Percentiles rank a stretch among this genome's conserved stretches.
Evolutionary conservation across 2,797 vertebrate species (phyloP).

Genomic region (Cossypha caffra): DNA sequence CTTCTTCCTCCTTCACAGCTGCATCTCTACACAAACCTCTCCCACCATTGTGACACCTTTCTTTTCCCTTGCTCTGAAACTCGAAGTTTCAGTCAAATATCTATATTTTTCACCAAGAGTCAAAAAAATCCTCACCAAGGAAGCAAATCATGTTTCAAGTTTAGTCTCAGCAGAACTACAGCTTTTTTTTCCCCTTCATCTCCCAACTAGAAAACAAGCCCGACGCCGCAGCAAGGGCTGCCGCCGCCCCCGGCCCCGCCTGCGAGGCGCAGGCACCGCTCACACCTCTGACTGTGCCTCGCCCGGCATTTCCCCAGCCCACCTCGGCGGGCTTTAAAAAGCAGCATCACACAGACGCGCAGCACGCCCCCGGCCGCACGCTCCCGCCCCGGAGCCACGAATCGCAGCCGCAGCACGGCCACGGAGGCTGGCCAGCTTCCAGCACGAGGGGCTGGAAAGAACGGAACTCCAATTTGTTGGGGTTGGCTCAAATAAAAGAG

Average conservation of each 20-base stretch:
- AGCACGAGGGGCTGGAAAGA: neutral
- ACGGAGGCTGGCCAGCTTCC: neutral
- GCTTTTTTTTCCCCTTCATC: neutral
- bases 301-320: constrained; percentile 3
- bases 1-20: neutral
- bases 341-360: neutral
- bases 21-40: neutral
- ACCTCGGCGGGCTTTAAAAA: neutral
- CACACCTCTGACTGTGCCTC: constrained; percentile 23
- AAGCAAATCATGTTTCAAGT: neutral
- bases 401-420: neutral
- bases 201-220: neutral
- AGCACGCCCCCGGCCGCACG: neutral
- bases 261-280: neutral
- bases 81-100: neutral
- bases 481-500: too few species aligned
- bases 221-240: neutral
- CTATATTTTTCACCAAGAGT: neutral
- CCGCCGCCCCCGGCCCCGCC: neutral
- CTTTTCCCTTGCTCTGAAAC: neutral
- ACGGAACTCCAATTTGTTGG: neutral
- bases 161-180: neutral
- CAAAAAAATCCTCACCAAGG: neutral
- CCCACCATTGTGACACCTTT: neutral
- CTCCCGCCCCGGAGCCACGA: neutral